phyloP scores from a whole-genome alignment of 1,140 invertebrate species.

The Belonocnema kinseyi region DNA sequence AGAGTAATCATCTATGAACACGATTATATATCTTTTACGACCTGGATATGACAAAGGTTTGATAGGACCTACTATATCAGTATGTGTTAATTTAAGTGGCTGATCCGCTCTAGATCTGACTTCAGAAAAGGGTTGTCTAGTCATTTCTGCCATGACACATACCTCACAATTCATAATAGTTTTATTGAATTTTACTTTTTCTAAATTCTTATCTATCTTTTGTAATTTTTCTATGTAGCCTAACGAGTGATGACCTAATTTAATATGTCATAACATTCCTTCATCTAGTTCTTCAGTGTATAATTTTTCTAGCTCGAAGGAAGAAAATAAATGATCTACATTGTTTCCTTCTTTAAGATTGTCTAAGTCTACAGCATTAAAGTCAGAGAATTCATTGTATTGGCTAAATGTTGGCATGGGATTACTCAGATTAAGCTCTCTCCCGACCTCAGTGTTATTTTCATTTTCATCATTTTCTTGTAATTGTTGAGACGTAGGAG shows the following conservation, averaged over 20 bases:
- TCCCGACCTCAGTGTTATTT: constrained; percentile 38
- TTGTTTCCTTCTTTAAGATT: too few relatives aligned
- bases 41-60: constrained; percentile 41
- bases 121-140: too few relatives aligned
- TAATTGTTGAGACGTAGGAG: not conserved
- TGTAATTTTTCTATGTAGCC: constrained; percentile 35
- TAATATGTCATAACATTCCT: constrained; percentile 42
- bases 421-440: constrained; percentile 14
- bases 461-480: not conserved
- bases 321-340: constrained; percentile 5
- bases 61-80: constrained; percentile 44
- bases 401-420: not conserved
- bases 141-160: too few relatives aligned
- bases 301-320: too few relatives aligned
- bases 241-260: constrained; percentile 34
- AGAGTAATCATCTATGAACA: constrained; percentile 42
- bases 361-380: not conserved
- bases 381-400: not conserved
- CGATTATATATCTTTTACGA: constrained; percentile 37
- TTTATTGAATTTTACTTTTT: too few relatives aligned
- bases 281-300: constrained; percentile 30
- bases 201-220: too few relatives aligned
- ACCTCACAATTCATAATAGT: too few relatives aligned
- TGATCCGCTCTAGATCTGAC: too few relatives aligned
- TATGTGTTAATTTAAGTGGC: too few relatives aligned